Evolutionary conservation across 2,113 vertebrate species (phyloP).

Genomic region (Hemiprocne comata): DNA sequence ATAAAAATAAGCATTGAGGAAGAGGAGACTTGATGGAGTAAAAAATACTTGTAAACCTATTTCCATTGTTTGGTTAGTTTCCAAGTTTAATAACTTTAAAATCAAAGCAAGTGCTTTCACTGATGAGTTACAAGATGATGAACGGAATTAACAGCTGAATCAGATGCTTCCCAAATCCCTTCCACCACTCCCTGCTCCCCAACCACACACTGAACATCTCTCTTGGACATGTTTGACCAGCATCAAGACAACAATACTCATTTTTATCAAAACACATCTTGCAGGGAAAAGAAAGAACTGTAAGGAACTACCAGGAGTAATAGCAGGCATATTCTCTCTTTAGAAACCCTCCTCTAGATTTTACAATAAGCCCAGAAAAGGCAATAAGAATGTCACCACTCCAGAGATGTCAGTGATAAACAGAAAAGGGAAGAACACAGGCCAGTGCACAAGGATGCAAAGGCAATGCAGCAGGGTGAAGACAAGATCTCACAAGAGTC

Average conservation of each 20-base stretch:
- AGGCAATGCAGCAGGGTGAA: constrained; percentile 2
- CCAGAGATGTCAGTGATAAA: background rate
- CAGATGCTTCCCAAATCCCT: background rate
- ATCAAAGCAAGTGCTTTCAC: background rate
- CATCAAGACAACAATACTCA: background rate
- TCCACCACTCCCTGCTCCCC: background rate
- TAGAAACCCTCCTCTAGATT: background rate
- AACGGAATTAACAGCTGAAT: background rate
- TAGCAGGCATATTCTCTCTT: background rate
- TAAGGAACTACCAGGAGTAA: background rate
- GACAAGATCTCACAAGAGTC: background rate
- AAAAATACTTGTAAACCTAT: background rate
- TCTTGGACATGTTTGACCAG: background rate
- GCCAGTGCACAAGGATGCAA: background rate
- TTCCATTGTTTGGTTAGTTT: background rate
- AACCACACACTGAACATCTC: background rate
- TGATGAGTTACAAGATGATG: background rate
- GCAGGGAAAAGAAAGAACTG: background rate
- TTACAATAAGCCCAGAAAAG: background rate
- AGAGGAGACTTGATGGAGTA: background rate
- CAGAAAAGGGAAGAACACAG: background rate
- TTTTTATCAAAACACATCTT: background rate
- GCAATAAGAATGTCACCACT: background rate
- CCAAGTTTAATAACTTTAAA: background rate
- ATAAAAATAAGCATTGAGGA: background rate